Evolutionary conservation across 2,797 vertebrate species (phyloP), one percentile per base, ranked within the genome.

Genomic region (Sebastes minor): DNA sequence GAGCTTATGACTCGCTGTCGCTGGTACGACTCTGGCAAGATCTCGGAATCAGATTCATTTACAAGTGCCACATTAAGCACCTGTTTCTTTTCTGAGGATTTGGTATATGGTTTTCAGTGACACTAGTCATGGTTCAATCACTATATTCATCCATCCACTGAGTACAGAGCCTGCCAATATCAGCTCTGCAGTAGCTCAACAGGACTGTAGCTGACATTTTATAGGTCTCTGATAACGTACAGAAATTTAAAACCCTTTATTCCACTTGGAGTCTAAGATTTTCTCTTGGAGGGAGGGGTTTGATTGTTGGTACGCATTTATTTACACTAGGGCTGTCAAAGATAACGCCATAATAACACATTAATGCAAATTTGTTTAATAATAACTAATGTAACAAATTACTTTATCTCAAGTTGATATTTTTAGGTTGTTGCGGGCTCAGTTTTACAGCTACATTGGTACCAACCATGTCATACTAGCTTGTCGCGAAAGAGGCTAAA

Each of bases 1-100:
- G 30, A 83, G 80, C 78, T 78, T 68, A 82, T 72, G 80, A 76
- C 76, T 86, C 38, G 35, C 33, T 55, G 74, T 71, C 3, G 28
- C 72, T 83, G 72, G 55, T 69, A 81, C 22, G 38, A 76, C 65
- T 87, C 69, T 81, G 84, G 84, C 80, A 74, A 74, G 59, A 77
- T 85, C 74, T 80, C 64, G 1, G 46, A 82, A 74, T 85, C 73
- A 33, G 72, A 80, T 84, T 70, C 20, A 67, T 70, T 77, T 76
- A 35, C 65, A 57, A 71, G 46, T 53, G 69, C 56, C 62, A 35
- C 63, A 30, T 81, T 78, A 70, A 82, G 80, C 66, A 69, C 72
- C 80, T 77, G 56, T 52, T 80, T 85, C 62, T 75, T 62, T 71
- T 60, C 30, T 62, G 20, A 71, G 33, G 74, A 68, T 16, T 78